These are phyloP conservation scores for Phortica okadai DNA, from an alignment of 2,888 invertebrate species.

Conservation along the genomic window DNA sequence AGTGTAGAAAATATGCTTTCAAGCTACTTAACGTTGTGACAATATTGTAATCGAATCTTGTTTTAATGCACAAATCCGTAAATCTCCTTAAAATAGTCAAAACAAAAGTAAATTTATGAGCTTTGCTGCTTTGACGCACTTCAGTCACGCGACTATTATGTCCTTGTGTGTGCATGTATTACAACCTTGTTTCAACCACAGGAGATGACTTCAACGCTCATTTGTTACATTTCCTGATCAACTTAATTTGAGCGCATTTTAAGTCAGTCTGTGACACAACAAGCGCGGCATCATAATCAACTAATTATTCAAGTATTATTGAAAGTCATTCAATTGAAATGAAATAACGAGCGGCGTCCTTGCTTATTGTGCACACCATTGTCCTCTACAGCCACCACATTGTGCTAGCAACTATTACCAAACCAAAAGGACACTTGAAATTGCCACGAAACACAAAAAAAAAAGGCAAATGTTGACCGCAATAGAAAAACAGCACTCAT, in stretches of 20 bases:
- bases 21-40: constrained; percentile 9
- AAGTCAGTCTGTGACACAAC: constrained; percentile 4
- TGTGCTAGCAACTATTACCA: constrained; percentile 51
- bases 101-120: constrained; percentile 26
- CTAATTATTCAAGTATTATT: constrained; percentile 74
- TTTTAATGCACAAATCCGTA: not conserved
- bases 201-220: not conserved
- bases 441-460: not conserved
- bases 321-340: constrained; percentile 69
- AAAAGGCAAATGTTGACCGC: constrained; percentile 10
- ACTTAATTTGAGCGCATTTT: constrained; percentile 35
- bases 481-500: constrained; percentile 19
- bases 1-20: constrained; percentile 5
- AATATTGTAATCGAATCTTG: constrained; percentile 22
- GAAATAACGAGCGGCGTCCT: constrained; percentile 57
- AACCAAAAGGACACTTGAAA: constrained; percentile 26
- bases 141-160: constrained; percentile 29
- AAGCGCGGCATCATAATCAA: constrained; percentile 55
- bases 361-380: constrained; percentile 42
- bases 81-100: constrained; percentile 30
- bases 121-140: constrained; percentile 19
- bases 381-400: constrained; percentile 49
- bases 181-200: not conserved
- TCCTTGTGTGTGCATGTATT: not conserved
- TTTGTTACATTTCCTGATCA: constrained; percentile 34